Evolutionary conservation across 1,140 invertebrate species (phyloP).

Genomic region (Sitobion miscanthi): DNA sequence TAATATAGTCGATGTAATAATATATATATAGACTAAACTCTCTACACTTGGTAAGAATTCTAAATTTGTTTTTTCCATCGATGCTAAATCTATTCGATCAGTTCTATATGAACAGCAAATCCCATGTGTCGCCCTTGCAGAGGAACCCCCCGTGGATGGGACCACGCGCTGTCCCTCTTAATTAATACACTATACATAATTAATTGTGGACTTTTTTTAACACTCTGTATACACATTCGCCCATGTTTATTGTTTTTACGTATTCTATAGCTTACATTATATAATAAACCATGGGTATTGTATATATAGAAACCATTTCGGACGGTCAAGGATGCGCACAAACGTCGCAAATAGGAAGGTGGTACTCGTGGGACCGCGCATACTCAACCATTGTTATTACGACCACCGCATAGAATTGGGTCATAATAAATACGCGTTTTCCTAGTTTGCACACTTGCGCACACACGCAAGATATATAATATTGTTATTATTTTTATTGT

Average conservation of each 20-base stretch:
- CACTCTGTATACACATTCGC: background rate
- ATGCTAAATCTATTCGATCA: background rate
- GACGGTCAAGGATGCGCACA: background rate
- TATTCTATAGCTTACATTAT: background rate
- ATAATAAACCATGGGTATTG: background rate
- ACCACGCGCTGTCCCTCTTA: background rate
- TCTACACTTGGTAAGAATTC: background rate
- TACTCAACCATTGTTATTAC: background rate
- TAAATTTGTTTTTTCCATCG: background rate
- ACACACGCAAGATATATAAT: background rate
- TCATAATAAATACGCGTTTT: conserved; percentile 11
- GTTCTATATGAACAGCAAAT: background rate
- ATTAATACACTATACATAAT: background rate
- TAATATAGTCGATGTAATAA: background rate
- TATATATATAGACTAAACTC: background rate
- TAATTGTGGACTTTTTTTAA: background rate
- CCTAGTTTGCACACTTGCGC: background rate
- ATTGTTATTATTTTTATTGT: background rate
- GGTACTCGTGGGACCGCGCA: background rate
- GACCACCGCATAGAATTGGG: background rate
- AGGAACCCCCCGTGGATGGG: background rate
- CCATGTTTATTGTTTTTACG: background rate
- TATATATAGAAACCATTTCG: background rate
- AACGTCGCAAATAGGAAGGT: background rate
- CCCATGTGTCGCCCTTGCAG: background rate